Percentiles rank a stretch among this genome's conserved stretches.
phyloP scores from a whole-genome alignment of 1,140 invertebrate genomes.

The Drosophila elegans region DNA sequence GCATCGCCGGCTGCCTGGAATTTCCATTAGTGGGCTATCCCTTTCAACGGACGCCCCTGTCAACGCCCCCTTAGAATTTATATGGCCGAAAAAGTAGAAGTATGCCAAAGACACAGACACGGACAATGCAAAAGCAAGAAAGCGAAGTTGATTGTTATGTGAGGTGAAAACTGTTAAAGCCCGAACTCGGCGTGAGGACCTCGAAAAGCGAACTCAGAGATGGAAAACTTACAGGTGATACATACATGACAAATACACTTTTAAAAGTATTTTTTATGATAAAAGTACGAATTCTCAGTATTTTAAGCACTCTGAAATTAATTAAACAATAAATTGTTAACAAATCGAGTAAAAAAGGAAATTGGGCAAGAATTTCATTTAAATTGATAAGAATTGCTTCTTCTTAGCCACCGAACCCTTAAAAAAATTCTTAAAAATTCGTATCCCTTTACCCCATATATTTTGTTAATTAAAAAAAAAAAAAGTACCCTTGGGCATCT shows the following conservation, averaged over 20 bases:
- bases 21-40: slow-evolving; percentile 26
- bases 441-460: too few species aligned
- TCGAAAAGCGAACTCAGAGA: slow-evolving; percentile 4
- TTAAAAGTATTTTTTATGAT: too few species aligned
- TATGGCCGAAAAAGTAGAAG: slow-evolving; percentile 32
- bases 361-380: too few species aligned
- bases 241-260: too few species aligned
- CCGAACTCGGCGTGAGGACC: slow-evolving; percentile 6
- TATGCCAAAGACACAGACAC: slow-evolving; percentile 21
- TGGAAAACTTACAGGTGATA: not conserved
- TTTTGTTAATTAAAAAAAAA: too few species aligned
- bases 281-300: too few species aligned
- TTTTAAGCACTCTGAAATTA: too few species aligned
- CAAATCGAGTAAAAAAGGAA: too few species aligned
- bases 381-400: too few species aligned
- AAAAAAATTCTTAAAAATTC: too few species aligned
- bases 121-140: slow-evolving; percentile 24
- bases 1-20: slow-evolving; percentile 20
- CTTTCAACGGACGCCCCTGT: slow-evolving; percentile 23
- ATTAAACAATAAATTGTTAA: not conserved
- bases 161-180: slow-evolving; percentile 70
- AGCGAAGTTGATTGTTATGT: slow-evolving; percentile 55
- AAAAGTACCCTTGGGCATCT: not conserved
- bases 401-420: too few species aligned
- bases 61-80: slow-evolving; percentile 40